These are phyloP conservation scores for Araneus ventricosus DNA, from an alignment of 1,140 invertebrate genomes.

Conservation along the genomic window DNA sequence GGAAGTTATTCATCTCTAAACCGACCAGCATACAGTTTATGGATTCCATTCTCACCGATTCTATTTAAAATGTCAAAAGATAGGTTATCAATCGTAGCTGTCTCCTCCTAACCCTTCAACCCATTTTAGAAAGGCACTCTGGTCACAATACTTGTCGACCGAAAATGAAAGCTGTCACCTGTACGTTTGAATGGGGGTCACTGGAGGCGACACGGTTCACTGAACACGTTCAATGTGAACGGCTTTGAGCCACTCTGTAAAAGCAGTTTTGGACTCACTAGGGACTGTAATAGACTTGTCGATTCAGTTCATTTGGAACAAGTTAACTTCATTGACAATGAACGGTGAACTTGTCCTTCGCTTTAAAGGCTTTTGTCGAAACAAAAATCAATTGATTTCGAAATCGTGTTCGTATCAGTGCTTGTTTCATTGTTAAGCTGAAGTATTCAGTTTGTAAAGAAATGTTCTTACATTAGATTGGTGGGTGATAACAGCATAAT, in stretches of 20 bases:
- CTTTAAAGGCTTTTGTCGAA: not conserved
- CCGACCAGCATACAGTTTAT: not conserved
- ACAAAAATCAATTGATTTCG: not conserved
- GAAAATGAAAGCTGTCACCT: slow-evolving; percentile 12
- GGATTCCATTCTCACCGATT: not conserved
- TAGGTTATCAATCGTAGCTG: not conserved
- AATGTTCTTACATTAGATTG: no score
- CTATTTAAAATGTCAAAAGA: not conserved
- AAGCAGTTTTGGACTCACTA: not conserved
- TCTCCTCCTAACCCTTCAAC: not conserved
- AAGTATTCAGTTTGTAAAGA: no score
- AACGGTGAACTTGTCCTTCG: not conserved
- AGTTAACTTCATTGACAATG: not conserved
- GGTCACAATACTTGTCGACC: not conserved
- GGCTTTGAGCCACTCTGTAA: not conserved
- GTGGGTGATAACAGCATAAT: no score
- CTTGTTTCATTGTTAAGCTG: not conserved
- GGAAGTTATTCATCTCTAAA: not conserved
- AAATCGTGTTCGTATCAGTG: not conserved
- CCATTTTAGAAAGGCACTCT: not conserved
- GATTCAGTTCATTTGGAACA: not conserved
- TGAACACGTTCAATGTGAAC: not conserved
- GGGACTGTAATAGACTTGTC: not conserved
- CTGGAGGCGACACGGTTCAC: not conserved
- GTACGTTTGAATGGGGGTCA: not conserved